These are phyloP conservation scores for Characodon lateralis DNA, from an alignment of 2,797 vertebrate species.

Conservation along the genomic window DNA sequence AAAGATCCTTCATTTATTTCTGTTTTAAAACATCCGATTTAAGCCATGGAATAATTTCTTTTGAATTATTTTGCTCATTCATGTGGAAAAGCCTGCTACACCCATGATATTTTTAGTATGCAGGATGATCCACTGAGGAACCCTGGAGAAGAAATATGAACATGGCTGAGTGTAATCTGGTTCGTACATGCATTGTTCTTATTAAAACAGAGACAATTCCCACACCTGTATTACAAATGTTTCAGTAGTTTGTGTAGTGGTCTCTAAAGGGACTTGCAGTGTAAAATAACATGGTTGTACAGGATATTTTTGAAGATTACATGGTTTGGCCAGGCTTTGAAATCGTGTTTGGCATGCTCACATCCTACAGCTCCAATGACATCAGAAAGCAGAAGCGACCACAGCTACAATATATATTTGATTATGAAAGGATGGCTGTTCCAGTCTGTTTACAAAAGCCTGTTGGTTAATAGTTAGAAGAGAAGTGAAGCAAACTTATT, in stretches of 20 bases:
- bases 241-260: conserved; percentile 43
- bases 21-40: conserved; percentile 60
- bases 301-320: conserved; percentile 67
- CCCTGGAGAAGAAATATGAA: conserved; percentile 71
- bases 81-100: conserved; percentile 41
- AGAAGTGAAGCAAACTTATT: conserved; percentile 63
- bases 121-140: conserved; percentile 53
- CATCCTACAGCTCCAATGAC: conserved; percentile 58
- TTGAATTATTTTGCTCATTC: conserved; percentile 30
- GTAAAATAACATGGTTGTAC: conserved; percentile 61
- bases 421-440: conserved; percentile 59
- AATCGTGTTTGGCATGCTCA: conserved; percentile 66
- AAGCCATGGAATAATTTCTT: conserved; percentile 45
- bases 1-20: conserved; percentile 62
- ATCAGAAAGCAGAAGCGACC: conserved; percentile 56
- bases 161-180: conserved; percentile 13
- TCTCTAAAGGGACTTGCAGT: conserved; percentile 39
- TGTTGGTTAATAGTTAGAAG: conserved; percentile 53
- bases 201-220: conserved; percentile 35
- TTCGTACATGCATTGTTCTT: conserved; percentile 31
- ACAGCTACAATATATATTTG: conserved; percentile 55
- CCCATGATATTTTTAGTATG: conserved; percentile 37
- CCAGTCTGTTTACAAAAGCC: conserved; percentile 45
- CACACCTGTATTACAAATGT: conserved; percentile 50
- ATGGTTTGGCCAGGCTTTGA: conserved; percentile 66